Base-by-base conservation (phyloP, 2,113 vertebrate species). In the Catharus fuscescens region DNA sequence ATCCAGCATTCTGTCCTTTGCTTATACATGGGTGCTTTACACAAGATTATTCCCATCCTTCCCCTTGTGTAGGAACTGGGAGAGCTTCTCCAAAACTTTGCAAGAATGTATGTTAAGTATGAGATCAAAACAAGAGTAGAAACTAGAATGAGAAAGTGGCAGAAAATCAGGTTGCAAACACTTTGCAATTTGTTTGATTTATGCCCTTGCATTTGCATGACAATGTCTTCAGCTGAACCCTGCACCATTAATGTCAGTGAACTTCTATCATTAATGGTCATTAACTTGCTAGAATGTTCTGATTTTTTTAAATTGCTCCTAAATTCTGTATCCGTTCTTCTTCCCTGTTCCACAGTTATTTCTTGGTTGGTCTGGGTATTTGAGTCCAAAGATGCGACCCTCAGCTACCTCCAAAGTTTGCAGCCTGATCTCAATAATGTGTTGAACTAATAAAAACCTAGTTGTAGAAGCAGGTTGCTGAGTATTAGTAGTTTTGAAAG, bases 391-490 rank as follows among this genome's bases (percentile, higher is more conserved):
- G 42, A 80, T 57, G 52, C 13, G 85, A 53, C 65, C 70, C 36
- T 42, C 40, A 59, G 76, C 48, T 80, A 2, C 18, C 34, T 89
- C 54, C 11, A 25, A 65, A 83, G 40, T 83, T 67, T 73, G 60
- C 47, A 36, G 48, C 65, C 89, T 61, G 50, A 72, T 69, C 56
- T 78, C 3, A 1, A 28, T 70, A 80, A 72, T 53, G 53, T 44
- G 59, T 64, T 80, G 40, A 88, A 38, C 38, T 81, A 86, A 91
- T 52, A 69, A 91, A 91, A 91, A 92, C 54, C 20, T 59, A 38
- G 25, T 65, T 69, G 60, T 60, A 44, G 20, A 53, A 47, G n/a
- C 29, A 86, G 62, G 26, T 60, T 88, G 47, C 60, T 52, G 79
- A 62, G 10, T 66, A 71, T 62, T 42, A 77, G 32, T 42, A n/a